Conservation (phyloP, 2,888 invertebrate species). For the Apocheima hispidaria region DNA sequence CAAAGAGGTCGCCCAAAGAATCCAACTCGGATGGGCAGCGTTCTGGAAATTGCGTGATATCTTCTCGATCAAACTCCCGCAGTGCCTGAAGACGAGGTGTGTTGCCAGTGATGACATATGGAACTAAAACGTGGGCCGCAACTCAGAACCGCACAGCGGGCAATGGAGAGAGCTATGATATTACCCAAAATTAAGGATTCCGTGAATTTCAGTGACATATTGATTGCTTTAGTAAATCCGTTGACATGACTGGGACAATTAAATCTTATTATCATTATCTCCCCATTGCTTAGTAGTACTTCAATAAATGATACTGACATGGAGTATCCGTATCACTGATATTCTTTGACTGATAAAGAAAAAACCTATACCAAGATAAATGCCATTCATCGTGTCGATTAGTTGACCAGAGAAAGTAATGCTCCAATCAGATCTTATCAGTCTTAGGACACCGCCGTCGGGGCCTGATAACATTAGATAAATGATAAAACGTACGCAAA, state of each 20-base stretch:
- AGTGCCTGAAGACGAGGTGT: too few species aligned
- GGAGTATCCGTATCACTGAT: neutral
- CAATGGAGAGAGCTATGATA: too few species aligned
- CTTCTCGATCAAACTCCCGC: too few species aligned
- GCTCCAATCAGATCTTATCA: constrained; percentile 2
- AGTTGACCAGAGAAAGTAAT: neutral
- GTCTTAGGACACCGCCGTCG: neutral
- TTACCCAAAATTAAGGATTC: too few species aligned
- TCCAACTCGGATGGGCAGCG: too few species aligned
- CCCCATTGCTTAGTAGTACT: neutral
- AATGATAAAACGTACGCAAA: constrained; percentile 15
- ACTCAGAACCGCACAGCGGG: too few species aligned
- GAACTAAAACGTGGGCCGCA: too few species aligned
- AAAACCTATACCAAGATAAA: neutral
- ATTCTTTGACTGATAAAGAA: neutral
- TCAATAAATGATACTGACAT: neutral
- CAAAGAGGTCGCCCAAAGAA: too few species aligned
- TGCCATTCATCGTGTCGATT: neutral
- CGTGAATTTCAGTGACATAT: too few species aligned
- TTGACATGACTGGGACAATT: neutral
- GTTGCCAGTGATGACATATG: too few species aligned
- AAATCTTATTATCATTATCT: constrained; percentile 2
- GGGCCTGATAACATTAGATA: constrained; percentile 8
- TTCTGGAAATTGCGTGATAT: too few species aligned
- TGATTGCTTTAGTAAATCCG: neutral